Evolutionary conservation across 64 coral and sea anemone genomes (phyloP).

Genomic region (Porites lutea): DNA sequence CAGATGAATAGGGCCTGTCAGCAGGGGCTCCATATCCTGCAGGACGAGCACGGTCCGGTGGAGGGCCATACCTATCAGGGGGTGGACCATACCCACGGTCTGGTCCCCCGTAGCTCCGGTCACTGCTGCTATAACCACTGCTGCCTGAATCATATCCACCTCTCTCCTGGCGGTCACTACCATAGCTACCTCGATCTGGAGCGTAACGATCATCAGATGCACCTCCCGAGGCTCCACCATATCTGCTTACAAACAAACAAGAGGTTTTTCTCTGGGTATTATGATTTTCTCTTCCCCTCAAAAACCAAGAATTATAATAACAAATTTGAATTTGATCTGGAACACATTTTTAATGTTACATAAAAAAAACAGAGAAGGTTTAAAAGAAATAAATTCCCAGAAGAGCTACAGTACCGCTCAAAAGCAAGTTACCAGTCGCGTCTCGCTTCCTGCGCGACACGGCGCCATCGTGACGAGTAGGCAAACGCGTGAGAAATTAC

Average conservation of each 20-base stretch:
- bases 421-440: no score
- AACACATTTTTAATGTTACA: no score
- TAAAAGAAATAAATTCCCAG: no score
- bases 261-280: no score
- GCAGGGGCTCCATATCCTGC: slow-evolving; percentile 28
- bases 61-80: slow-evolving; percentile 71
- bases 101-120: slow-evolving; percentile 54
- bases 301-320: no score
- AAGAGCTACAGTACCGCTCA: no score
- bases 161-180: slow-evolving; percentile 49
- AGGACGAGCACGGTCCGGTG: slow-evolving; percentile 37
- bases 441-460: no score
- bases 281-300: no score
- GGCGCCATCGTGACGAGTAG: no score
- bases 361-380: no score
- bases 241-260: background rate
- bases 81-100: slow-evolving; percentile 36
- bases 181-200: slow-evolving; percentile 48
- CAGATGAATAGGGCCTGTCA: slow-evolving; percentile 46
- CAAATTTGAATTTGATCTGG: no score
- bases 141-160: slow-evolving; percentile 59
- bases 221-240: slow-evolving; percentile 39
- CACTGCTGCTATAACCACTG: slow-evolving; percentile 32
- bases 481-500: no score
- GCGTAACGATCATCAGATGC: slow-evolving; percentile 29